Percentiles rank a stretch among this genome's conserved stretches.
Evolutionary conservation across 2,113 vertebrate genomes (phyloP).

Genomic region (Prolemur simus): DNA sequence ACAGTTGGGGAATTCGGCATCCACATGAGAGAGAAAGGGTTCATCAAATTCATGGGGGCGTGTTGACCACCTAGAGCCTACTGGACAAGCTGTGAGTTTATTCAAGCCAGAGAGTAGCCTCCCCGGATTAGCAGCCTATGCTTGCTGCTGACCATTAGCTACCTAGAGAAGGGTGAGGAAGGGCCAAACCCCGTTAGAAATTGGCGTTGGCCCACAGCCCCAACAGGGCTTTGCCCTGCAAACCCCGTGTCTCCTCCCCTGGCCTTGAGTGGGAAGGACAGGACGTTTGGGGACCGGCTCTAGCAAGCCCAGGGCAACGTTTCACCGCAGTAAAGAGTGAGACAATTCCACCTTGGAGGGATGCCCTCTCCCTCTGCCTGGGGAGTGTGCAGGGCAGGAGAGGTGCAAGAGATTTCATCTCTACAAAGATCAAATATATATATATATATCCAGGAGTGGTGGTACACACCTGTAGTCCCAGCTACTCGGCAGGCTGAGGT

Average conservation of each 20-base stretch:
- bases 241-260: not conserved
- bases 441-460: too few species aligned
- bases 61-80: accelerated
- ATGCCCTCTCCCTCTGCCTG: not conserved
- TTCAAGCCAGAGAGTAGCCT: not conserved
- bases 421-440: too few species aligned
- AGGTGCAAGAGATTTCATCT: too few species aligned
- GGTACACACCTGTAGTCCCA: too few species aligned
- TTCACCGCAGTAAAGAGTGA: not conserved
- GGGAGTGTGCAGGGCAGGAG: too few species aligned
- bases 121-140: accelerated
- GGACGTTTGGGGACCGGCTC: not conserved
- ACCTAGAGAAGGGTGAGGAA: not conserved
- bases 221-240: not conserved
- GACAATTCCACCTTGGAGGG: not conserved
- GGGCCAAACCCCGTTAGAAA: not conserved
- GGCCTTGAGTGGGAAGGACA: not conserved
- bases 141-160: not conserved
- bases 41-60: not conserved
- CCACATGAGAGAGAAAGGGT: not conserved
- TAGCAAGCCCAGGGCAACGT: not conserved
- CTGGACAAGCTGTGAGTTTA: not conserved
- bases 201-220: too few species aligned
- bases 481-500: too few species aligned
- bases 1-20: not conserved